Conservation (phyloP, 2,888 invertebrate species). For the Conomelus anceps region DNA sequence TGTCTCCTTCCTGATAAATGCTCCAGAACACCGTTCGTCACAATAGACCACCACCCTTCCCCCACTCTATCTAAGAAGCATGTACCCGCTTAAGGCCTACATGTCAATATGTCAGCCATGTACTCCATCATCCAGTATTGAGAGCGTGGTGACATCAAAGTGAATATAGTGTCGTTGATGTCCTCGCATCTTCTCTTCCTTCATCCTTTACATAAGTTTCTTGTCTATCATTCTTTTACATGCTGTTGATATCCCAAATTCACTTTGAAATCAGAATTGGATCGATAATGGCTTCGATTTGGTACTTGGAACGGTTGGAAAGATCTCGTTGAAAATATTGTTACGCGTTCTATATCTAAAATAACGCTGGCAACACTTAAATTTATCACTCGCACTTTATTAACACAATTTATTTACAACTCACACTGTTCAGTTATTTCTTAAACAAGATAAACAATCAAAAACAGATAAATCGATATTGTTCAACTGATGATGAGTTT, state of each 20-base stretch:
- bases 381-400: not conserved
- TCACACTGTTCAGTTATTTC: no score
- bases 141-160: not conserved
- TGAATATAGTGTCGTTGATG: not conserved
- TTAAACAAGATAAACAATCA: no score
- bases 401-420: no score
- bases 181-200: no score
- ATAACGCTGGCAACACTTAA: not conserved
- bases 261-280: not conserved
- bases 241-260: no score
- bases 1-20: not conserved
- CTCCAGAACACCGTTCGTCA: not conserved
- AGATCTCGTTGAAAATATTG: not conserved
- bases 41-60: not conserved
- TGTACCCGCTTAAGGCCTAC: not conserved
- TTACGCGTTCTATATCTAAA: not conserved
- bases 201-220: not conserved
- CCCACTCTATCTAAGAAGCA: no score
- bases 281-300: not conserved
- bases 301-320: not conserved
- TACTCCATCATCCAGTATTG: not conserved
- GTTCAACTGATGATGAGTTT: no score
- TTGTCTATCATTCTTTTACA: not conserved
- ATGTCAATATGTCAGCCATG: not conserved
- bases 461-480: no score